Conservation (phyloP, 1,140 invertebrate species). For the Zaprionus nigranus region DNA sequence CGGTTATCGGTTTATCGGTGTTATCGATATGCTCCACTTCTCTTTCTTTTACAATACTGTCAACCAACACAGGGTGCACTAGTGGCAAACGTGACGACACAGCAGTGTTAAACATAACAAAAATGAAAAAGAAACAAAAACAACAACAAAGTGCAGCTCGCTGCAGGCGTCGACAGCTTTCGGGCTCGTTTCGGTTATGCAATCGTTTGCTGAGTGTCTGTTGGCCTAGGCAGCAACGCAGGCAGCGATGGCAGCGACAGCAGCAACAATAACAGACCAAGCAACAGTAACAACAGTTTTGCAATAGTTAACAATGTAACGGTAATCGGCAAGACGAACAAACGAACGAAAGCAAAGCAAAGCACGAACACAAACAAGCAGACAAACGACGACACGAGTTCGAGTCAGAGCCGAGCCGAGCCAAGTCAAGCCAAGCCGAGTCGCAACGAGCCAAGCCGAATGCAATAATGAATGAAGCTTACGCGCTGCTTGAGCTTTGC, state of each 20-base stretch:
- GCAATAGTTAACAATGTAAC: constrained; percentile 82
- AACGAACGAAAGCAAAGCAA: constrained; percentile 20
- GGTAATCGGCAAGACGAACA: constrained; percentile 59
- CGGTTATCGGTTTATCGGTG: neutral
- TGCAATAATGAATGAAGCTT: constrained; percentile 79
- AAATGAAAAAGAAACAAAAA: neutral
- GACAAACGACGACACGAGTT: neutral
- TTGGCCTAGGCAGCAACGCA: constrained; percentile 11
- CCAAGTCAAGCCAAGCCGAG: constrained; percentile 18
- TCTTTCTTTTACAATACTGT: neutral
- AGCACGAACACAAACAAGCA: constrained; percentile 7
- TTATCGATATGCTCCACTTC: neutral
- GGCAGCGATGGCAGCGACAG: constrained; percentile 4
- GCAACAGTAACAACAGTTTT: constrained; percentile 59
- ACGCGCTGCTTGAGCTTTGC: constrained; percentile 71
- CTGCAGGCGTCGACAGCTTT: constrained; percentile 30
- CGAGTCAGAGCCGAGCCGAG: constrained; percentile 3
- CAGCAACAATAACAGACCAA: constrained; percentile 19
- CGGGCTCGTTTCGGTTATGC: constrained; percentile 44
- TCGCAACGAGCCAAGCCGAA: constrained; percentile 31
- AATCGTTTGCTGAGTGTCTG: constrained; percentile 35
- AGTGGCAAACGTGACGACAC: constrained; percentile 3
- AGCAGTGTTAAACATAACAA: constrained; percentile 13
- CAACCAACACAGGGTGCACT: constrained; percentile 1
- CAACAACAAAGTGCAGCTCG: constrained; percentile 4